Conservation (phyloP, 1,140 invertebrate genomes). For the Rhynchophorus ferrugineus region DNA sequence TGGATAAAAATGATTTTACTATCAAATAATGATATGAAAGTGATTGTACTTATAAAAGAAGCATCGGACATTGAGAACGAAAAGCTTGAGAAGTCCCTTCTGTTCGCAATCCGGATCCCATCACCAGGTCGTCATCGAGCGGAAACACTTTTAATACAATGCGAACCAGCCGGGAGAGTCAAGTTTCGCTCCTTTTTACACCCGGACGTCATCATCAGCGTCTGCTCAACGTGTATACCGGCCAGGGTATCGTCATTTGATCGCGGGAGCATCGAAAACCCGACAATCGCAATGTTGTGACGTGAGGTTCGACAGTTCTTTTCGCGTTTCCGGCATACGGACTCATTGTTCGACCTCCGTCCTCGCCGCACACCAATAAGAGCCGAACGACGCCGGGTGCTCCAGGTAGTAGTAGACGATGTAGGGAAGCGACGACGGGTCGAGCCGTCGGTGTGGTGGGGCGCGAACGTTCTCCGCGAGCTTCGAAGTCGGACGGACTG, state of each 20-base stretch:
- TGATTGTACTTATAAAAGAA: no score
- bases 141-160: slow-evolving; percentile 14
- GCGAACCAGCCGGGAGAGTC: slow-evolving; percentile 4
- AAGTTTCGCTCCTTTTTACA: slow-evolving; percentile 15
- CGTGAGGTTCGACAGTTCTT: slow-evolving; percentile 23
- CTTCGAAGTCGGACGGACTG: slow-evolving; percentile 6
- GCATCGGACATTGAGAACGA: no score
- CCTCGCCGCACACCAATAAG: slow-evolving; percentile 24
- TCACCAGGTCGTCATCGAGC: slow-evolving; percentile 4
- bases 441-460: slow-evolving; percentile 11
- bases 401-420: slow-evolving; percentile 10
- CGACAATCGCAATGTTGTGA: slow-evolving; percentile 26
- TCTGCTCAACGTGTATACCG: no score
- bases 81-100: not conserved
- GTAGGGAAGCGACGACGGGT: no score
- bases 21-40: no score
- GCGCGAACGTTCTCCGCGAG: slow-evolving; percentile 7
- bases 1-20: no score
- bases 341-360: slow-evolving; percentile 22
- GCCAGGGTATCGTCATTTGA: slow-evolving; percentile 27
- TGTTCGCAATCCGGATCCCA: not conserved
- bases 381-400: slow-evolving; percentile 10
- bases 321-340: slow-evolving; percentile 23
- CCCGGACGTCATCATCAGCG: slow-evolving; percentile 22
- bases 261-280: slow-evolving; percentile 7